Conservation (phyloP, 2,888 invertebrate species). For the Acanthosepion pharaonis region DNA sequence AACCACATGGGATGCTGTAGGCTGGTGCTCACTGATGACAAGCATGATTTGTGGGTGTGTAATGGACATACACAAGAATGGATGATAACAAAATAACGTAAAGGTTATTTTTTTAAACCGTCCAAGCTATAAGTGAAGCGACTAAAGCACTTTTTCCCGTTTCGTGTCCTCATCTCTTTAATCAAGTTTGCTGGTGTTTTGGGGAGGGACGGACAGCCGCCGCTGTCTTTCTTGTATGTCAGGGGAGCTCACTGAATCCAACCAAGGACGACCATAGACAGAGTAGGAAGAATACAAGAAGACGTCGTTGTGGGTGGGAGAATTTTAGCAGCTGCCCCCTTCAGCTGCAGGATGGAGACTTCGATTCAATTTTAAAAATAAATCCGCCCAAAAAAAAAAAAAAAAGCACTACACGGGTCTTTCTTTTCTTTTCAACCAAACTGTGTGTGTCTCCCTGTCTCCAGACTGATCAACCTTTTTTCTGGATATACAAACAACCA, state of each 20-base stretch:
- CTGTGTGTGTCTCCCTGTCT: neutral
- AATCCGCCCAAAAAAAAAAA: constrained; percentile 20
- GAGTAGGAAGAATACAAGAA: neutral
- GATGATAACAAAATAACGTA: neutral
- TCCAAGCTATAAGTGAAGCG: neutral
- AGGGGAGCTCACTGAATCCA: constrained; percentile 12
- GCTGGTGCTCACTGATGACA: neutral
- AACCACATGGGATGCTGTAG: constrained; percentile 8
- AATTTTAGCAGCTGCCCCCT: neutral
- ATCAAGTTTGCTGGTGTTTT: neutral
- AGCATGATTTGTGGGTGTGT: neutral
- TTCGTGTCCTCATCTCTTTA: neutral
- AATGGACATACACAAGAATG: neutral
- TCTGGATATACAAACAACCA: neutral
- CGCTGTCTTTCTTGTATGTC: neutral
- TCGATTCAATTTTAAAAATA: neutral
- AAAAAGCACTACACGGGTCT: neutral
- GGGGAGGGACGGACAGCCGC: neutral
- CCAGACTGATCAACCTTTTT: neutral
- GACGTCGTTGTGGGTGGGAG: neutral
- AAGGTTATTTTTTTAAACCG: neutral
- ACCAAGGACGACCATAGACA: neutral
- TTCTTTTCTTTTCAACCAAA: neutral
- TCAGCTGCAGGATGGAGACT: neutral
- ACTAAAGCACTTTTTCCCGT: neutral